Evolutionary conservation across 2,888 invertebrate genomes (phyloP), one percentile per base, ranked within the genome.

Genomic region (Drosophila hawaiiensis): DNA sequence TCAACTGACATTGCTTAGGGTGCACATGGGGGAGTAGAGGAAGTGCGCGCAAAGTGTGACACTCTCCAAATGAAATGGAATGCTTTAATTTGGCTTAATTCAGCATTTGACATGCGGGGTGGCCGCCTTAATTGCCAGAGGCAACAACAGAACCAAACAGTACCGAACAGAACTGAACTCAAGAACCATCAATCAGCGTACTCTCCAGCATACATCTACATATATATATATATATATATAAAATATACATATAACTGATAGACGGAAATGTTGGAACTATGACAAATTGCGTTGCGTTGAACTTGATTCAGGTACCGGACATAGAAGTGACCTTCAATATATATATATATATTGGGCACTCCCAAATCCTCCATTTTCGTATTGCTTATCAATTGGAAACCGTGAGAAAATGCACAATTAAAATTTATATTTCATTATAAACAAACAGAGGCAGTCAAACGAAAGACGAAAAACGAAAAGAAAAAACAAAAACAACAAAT

Each of bases 1-100:
- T 33, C 25, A 62, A 47, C 28, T 33, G 60, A 31, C 47, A 61
- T 71, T 67, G 71, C 68, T 52, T 22, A 47, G 33, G 62, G 37
- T 65, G 43, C 35, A 50, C 33, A 56, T 53, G 73, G 78, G 59
- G 59, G 47, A 47, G 85, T 68, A 80, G 90, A 84, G 90, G 90
- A 85, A 90, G 89, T 85, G 83, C 72, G 90, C 83, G 53, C 71
- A 88, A 90, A 85, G 85, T 85, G 85, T 88, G 85, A 85, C 85
- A 90, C 89, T 90, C 73, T 71, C 90, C 90, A 71, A 88, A 78
- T 85, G 78, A 90, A 88, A 85, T 85, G 90, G 85, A 90, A 80
- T 80, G 71, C 86, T 85, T 90, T 82, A 85, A 85, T 85, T 85
- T 85, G 90, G 80, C 78, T 90, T 89, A 90, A 90, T 85, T 85